Evolutionary conservation across 2,797 vertebrate genomes (phyloP).

Genomic region (Xenopus petersii): DNA sequence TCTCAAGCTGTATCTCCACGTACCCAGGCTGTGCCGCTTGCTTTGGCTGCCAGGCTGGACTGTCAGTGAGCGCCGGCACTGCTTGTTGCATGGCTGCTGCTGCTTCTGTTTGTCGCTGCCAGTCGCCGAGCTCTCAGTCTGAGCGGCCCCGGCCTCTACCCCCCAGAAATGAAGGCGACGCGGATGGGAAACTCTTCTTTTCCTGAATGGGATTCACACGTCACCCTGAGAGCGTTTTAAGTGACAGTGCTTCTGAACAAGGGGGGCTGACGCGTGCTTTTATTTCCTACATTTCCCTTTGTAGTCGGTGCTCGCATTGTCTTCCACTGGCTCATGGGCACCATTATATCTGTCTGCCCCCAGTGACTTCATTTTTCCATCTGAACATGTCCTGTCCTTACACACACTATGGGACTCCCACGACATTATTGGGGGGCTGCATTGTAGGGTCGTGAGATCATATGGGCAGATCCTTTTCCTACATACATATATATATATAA

Average conservation of each 20-base stretch:
- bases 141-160: slow-evolving; percentile 54
- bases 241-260: slow-evolving; percentile 26
- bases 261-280: slow-evolving; percentile 24
- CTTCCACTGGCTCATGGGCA: not conserved
- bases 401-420: too few relatives aligned
- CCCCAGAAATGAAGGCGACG: slow-evolving; percentile 59
- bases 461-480: too few relatives aligned
- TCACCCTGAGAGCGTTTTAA: slow-evolving; percentile 38
- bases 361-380: too few relatives aligned
- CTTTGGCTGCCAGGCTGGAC: not conserved
- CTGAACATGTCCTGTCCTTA: too few relatives aligned
- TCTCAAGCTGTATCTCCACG: slow-evolving; percentile 17
- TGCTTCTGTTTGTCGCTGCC: not conserved
- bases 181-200: slow-evolving; percentile 57
- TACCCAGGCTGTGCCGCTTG: not conserved
- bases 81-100: slow-evolving; percentile 13
- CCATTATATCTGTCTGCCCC: not conserved
- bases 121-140: slow-evolving; percentile 51
- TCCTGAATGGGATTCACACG: slow-evolving; percentile 54
- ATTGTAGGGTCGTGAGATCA: too few relatives aligned
- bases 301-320: slow-evolving; percentile 36
- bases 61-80: not conserved
- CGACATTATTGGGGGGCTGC: too few relatives aligned
- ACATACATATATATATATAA: too few relatives aligned
- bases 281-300: slow-evolving; percentile 26